Percentiles rank a stretch among this genome's conserved stretches.
Conservation (phyloP, 2,113 vertebrate genomes). For the Indicator maculatus region DNA sequence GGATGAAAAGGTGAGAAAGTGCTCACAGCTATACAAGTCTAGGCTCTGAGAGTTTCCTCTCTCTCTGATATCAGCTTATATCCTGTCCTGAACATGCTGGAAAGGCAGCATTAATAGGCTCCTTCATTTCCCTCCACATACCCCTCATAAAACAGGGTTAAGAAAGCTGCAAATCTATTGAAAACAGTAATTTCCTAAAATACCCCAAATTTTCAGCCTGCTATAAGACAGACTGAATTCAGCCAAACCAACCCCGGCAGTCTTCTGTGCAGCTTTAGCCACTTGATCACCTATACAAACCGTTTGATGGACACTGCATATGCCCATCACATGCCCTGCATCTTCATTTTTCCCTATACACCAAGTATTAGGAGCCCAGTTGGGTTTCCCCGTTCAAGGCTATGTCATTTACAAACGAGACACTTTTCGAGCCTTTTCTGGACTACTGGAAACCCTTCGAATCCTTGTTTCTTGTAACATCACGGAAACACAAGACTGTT, state of each 20-base stretch:
- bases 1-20: not conserved
- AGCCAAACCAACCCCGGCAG: not conserved
- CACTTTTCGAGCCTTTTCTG: not conserved
- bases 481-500: not conserved
- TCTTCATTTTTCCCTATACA: accelerated
- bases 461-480: not conserved
- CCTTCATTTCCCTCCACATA: not conserved
- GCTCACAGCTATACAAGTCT: not conserved
- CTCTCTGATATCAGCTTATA: not conserved
- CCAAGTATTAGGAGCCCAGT: not conserved
- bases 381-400: not conserved
- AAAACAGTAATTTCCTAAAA: not conserved
- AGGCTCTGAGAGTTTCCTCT: not conserved
- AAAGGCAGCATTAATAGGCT: not conserved
- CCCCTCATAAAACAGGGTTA: not conserved
- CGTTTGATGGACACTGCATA: accelerated
- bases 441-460: not conserved
- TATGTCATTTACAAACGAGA: not conserved
- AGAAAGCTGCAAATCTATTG: not conserved
- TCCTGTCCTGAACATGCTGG: not conserved
- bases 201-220: accelerated
- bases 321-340: not conserved
- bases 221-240: not conserved
- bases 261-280: not conserved
- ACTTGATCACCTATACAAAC: not conserved